These are phyloP conservation scores for Cyanoramphus novaezelandiae DNA, from an alignment of 2,113 vertebrate species.

Conservation along the genomic window DNA sequence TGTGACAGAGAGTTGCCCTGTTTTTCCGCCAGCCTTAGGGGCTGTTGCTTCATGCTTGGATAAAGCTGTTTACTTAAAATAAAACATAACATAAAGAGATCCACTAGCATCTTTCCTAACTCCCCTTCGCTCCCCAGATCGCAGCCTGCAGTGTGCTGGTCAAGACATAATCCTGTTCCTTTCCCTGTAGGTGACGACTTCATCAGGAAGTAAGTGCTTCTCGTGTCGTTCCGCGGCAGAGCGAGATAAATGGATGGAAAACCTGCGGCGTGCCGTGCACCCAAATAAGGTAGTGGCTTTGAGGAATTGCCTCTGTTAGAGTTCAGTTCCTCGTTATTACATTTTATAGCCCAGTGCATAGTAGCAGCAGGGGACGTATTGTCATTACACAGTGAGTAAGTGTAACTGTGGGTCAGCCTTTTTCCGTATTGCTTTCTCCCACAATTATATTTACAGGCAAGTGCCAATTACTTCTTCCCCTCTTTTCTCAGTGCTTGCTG, in stretches of 20 bases:
- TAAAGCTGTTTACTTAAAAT: constrained; percentile 37
- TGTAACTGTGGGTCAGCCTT: constrained; percentile 25
- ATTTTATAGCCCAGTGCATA: constrained; percentile 31
- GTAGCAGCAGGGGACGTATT: constrained; percentile 27
- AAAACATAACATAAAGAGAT: background rate
- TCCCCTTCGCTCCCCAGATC: background rate
- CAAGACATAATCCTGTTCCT: constrained; percentile 38
- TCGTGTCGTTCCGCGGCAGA: constrained; percentile 96
- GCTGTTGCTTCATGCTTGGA: constrained; percentile 31
- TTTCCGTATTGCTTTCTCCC: constrained; percentile 35
- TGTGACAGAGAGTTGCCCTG: constrained; percentile 3
- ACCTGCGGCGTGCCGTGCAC: constrained; percentile 93
- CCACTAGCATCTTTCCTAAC: background rate
- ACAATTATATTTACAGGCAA: constrained; percentile 53
- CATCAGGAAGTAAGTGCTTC: constrained; percentile 97
- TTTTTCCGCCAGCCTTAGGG: background rate
- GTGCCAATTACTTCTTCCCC: constrained; percentile 36
- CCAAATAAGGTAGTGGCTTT: constrained; percentile 90
- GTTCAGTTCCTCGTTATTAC: background rate
- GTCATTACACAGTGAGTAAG: constrained; percentile 30
- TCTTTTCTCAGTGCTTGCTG: background rate
- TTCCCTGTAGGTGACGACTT: constrained; percentile 89
- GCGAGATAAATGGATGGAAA: constrained; percentile 99
- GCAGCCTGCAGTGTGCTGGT: constrained; percentile 19
- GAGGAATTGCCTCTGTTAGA: constrained; percentile 2